These are phyloP conservation scores for Pedicia rivosa DNA, from an alignment of 2,888 invertebrate species.

Conservation along the genomic window DNA sequence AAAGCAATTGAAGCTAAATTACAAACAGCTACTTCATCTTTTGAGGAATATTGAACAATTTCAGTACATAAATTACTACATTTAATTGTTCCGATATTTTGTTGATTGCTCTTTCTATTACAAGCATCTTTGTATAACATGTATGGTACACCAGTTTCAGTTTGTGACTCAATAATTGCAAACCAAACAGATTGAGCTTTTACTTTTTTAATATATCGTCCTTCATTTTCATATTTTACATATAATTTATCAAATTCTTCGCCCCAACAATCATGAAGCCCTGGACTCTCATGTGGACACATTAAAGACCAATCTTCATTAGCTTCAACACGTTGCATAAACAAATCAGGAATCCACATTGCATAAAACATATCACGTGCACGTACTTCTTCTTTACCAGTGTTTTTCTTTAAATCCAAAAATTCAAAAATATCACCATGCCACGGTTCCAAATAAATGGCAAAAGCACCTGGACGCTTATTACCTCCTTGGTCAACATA, in stretches of 20 bases:
- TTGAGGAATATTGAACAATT: constrained; percentile 84
- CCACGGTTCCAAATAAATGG: constrained; percentile 97
- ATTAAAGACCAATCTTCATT: constrained; percentile 85
- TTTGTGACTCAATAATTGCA: constrained; percentile 85
- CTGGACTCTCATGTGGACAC: constrained; percentile 91
- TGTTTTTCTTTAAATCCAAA: constrained; percentile 87
- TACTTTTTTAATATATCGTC: constrained; percentile 47
- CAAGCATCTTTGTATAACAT: constrained; percentile 96
- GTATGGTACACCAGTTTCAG: constrained; percentile 96
- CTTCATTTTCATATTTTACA: constrained; percentile 68
- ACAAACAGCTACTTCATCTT: constrained; percentile 93
- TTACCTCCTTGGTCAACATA: constrained; percentile 98
- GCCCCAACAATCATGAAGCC: constrained; percentile 85
- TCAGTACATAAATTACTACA: constrained; percentile 97
- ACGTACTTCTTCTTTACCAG: constrained; percentile 84
- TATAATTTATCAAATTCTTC: constrained; percentile 86
- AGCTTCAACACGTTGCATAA: constrained; percentile 85
- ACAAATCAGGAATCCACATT: constrained; percentile 95
- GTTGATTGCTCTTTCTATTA: constrained; percentile 93
- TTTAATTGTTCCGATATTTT: constrained; percentile 95
- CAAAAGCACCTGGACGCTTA: constrained; percentile 94
- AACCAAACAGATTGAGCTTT: constrained; percentile 85
- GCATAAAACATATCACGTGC: constrained; percentile 95
- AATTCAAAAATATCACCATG: constrained; percentile 95
- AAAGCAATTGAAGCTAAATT: constrained; percentile 95